A percentile compares a stretch with the other conserved stretches of the same genome.
Evolutionary conservation across 2,888 invertebrate genomes (phyloP).

Genomic region (Oconnorella tubifera): DNA sequence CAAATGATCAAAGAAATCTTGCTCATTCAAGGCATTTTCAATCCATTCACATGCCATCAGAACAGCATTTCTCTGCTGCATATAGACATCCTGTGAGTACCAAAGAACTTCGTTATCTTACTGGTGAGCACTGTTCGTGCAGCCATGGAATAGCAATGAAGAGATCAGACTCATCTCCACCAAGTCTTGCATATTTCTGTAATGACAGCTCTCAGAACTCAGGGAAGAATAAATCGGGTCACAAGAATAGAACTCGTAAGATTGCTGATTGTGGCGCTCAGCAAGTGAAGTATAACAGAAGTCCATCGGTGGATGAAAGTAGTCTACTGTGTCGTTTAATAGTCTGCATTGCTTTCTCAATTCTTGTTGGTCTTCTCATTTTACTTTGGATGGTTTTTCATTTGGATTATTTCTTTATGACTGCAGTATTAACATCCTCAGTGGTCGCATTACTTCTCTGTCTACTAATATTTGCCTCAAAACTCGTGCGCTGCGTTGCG

Average conservation of each 20-base stretch:
- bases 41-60: background rate
- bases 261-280: too few species aligned
- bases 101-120: background rate
- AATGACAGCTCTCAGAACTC: constrained; percentile 4
- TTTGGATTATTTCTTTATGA: constrained; percentile 29
- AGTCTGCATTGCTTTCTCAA: constrained; percentile 23
- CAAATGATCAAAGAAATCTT: too few species aligned
- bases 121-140: background rate
- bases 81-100: background rate
- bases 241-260: too few species aligned
- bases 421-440: constrained; percentile 19
- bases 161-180: background rate
- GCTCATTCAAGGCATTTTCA: background rate
- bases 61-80: background rate
- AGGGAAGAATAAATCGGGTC: too few species aligned
- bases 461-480: constrained; percentile 27
- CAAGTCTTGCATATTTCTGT: background rate
- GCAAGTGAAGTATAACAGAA: too few species aligned
- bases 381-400: constrained; percentile 34
- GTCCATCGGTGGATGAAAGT: too few species aligned
- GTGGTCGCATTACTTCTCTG: constrained; percentile 19
- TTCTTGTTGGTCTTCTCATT: constrained; percentile 28
- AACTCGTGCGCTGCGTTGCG: constrained; percentile 31
- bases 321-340: constrained; percentile 19
- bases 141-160: background rate